Evolutionary conservation across 2,888 invertebrate species (phyloP).

Genomic region (Pyrgus malvae): DNA sequence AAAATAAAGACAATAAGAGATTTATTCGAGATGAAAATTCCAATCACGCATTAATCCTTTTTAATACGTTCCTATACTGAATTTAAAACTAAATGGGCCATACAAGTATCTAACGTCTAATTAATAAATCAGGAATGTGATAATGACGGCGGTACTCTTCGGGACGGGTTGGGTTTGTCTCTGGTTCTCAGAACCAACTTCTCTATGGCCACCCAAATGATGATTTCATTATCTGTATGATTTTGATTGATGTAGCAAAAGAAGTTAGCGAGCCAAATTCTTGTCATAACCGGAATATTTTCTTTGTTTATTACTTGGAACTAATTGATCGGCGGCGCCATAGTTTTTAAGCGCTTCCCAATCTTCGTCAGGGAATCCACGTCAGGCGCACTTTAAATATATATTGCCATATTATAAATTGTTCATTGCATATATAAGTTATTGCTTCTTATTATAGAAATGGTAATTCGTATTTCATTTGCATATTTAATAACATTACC

Average conservation of each 20-base stretch:
- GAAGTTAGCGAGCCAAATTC: conserved; percentile 74
- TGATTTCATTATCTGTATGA: conserved; percentile 82
- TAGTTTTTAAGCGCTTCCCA: conserved; percentile 59
- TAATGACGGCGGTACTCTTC: conserved; percentile 67
- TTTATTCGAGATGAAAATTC: conserved; percentile 1
- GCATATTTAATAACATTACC: too few species aligned
- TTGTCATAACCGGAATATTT: conserved; percentile 71
- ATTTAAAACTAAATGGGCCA: conserved; percentile 20
- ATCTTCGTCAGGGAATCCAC: conserved; percentile 41
- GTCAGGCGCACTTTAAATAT: conserved; percentile 13
- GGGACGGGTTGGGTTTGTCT: conserved; percentile 51
- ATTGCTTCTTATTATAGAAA: too few species aligned
- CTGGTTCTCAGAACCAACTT: conserved; percentile 67
- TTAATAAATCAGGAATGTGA: conserved; percentile 81
- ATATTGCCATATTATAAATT: conserved; percentile 2
- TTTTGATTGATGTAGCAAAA: conserved; percentile 80
- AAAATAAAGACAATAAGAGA: not conserved
- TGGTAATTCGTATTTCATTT: too few species aligned
- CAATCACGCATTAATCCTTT: conserved; percentile 1
- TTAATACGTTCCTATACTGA: conserved; percentile 14
- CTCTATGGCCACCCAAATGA: conserved; percentile 82
- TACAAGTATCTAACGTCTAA: conserved; percentile 56
- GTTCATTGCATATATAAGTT: not conserved
- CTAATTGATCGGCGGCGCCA: conserved; percentile 77
- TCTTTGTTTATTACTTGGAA: conserved; percentile 78